phyloP scores from a whole-genome alignment of 1,140 invertebrate genomes.

The Stenopsyche tienmushanensis region DNA sequence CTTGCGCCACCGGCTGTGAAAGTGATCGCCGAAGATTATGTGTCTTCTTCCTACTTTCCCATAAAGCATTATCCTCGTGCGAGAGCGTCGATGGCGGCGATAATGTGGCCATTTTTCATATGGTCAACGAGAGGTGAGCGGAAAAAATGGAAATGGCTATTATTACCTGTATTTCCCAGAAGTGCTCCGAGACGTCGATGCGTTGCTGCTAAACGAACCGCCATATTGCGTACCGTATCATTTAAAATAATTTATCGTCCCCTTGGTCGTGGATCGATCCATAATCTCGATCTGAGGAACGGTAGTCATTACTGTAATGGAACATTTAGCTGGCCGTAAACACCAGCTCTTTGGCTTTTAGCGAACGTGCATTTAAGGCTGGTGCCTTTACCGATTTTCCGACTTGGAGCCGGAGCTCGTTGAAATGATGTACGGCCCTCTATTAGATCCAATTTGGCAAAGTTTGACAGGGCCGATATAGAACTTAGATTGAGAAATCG shows the following conservation, averaged over 20 bases:
- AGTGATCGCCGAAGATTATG: not conserved
- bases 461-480: too few species aligned
- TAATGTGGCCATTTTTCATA: not conserved
- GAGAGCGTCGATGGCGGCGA: not conserved
- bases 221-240: constrained; percentile 5
- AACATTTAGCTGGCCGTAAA: constrained; percentile 9
- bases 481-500: too few species aligned
- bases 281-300: constrained; percentile 2
- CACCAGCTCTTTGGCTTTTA: too few species aligned
- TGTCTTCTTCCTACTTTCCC: not conserved
- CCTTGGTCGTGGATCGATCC: constrained; percentile 1
- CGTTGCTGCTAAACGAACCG: not conserved
- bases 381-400: too few species aligned
- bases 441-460: too few species aligned
- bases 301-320: constrained; percentile 13
- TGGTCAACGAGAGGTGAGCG: not conserved
- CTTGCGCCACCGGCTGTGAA: not conserved
- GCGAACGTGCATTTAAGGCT: not conserved
- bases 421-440: too few species aligned
- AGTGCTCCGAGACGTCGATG: not conserved
- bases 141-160: not conserved
- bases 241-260: constrained; percentile 26
- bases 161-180: not conserved
- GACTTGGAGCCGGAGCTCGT: too few species aligned
- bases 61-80: not conserved